Conservation (phyloP, 2,113 vertebrate genomes). For the Malurus alboscapulatus region DNA sequence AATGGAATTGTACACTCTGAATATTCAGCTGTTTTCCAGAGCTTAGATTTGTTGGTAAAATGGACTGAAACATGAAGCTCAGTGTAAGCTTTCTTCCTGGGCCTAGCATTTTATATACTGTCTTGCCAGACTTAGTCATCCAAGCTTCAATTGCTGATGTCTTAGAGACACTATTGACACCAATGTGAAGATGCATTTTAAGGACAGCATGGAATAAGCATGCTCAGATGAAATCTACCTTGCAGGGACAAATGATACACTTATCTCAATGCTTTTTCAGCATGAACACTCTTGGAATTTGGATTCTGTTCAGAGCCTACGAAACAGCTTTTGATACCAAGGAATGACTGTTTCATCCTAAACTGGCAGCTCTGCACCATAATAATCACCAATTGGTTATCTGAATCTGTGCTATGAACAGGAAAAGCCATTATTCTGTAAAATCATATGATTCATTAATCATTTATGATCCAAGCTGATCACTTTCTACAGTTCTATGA, state of each 20-base stretch:
- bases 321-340: not conserved
- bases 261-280: not conserved
- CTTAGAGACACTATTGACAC: not conserved
- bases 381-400: not conserved
- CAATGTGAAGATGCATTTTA: not conserved
- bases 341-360: not conserved
- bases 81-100: not conserved
- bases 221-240: not conserved
- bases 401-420: not conserved
- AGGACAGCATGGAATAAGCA: not conserved
- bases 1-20: not conserved
- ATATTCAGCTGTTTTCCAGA: not conserved
- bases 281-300: not conserved
- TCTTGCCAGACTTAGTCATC: not conserved
- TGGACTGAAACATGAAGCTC: not conserved
- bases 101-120: not conserved
- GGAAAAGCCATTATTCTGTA: not conserved
- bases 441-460: not conserved
- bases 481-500: not conserved
- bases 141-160: not conserved
- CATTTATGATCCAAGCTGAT: not conserved
- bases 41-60: not conserved
- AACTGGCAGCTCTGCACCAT: not conserved
- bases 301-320: not conserved
- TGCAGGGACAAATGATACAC: not conserved